Base-by-base conservation (phyloP, 2,113 vertebrate species). In the Centrocercus urophasianus region DNA sequence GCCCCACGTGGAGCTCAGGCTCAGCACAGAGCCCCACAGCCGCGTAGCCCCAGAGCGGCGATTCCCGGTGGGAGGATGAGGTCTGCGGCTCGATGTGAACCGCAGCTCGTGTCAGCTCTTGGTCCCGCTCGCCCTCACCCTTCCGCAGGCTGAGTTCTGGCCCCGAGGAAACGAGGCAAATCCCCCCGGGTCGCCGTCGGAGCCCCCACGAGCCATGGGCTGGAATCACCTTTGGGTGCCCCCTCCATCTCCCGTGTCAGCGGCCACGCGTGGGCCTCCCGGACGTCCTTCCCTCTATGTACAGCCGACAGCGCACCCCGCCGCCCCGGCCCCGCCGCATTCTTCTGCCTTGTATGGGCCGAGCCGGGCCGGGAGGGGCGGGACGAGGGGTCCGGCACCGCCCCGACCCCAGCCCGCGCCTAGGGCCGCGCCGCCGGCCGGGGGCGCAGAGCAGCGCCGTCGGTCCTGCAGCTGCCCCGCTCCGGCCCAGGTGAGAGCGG, bases 271-370 rank as follows among this genome's bases (percentile, higher is more conserved):
- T 74, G 91, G 82, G 52, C 19, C 19, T 16, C 73, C 28, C 61
- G 59, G 6, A 30, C 36, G 60, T 60, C 45, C 60, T 92, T 88
- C 75, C 74, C 64, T 83, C 96, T 95, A 90, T 94, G 93, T 86
- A 95, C 94, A 96, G 96, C 89, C 13, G 47, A 28, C 30, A 73
- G 45, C 52, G 9, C 52, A 48, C 91, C 86, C 61, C 87, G 93
- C 95, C 81, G 52, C 91, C 96, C 67, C 79, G 69, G 59, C 50
- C 71, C 89, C 91, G 86, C 94, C 91, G 97, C 98, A 99, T 99
- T 99, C 98, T 98, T 98, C 98, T 96, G 93, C 98, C 98, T 98
- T 98, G 97, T 98, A 98, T 98, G 98, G 98, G 97, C 97, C 98
- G 98, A 96, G 95, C 91, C 96, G 97, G 71, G 94, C 88, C 84